Percentiles rank a stretch among this genome's conserved stretches.
phyloP scores from a whole-genome alignment of 2,113 vertebrate genomes.

The Bos javanicus region DNA sequence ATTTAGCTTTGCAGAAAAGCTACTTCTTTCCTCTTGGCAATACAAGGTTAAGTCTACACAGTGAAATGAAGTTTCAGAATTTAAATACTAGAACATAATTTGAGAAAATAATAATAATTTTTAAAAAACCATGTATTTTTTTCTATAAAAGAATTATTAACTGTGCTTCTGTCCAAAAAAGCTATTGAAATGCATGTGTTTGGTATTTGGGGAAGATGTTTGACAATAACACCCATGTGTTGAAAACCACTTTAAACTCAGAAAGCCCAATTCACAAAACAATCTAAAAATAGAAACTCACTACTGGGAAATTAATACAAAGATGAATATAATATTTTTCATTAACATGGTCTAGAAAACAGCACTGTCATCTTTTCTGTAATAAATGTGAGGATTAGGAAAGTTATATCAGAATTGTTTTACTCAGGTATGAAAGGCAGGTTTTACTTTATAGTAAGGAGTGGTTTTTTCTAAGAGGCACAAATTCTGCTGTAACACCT shows the following conservation, averaged over 20 bases:
- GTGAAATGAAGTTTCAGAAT: slow-evolving; percentile 75
- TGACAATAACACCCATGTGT: slow-evolving; percentile 29
- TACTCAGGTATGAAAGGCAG: slow-evolving; percentile 26
- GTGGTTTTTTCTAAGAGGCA: background rate
- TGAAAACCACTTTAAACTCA: slow-evolving; percentile 49
- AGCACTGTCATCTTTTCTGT: background rate
- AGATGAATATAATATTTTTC: slow-evolving; percentile 42
- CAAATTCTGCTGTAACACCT: background rate
- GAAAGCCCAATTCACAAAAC: slow-evolving; percentile 44
- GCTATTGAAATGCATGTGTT: slow-evolving; percentile 45
- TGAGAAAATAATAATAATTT: slow-evolving; percentile 62
- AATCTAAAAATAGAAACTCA: slow-evolving; percentile 48
- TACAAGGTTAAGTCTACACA: slow-evolving; percentile 75
- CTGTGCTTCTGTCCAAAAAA: slow-evolving; percentile 39
- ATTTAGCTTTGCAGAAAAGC: slow-evolving; percentile 78
- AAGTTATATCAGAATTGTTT: slow-evolving; percentile 48
- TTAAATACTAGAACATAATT: slow-evolving; percentile 75
- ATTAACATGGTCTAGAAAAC: slow-evolving; percentile 22
- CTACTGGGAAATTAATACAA: slow-evolving; percentile 46
- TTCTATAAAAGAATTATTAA: slow-evolving; percentile 60
- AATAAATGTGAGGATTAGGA: slow-evolving; percentile 43
- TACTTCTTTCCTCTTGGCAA: slow-evolving; percentile 75
- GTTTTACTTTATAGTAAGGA: slow-evolving; percentile 23
- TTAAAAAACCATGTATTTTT: background rate
- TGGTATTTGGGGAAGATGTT: slow-evolving; percentile 52